Base-by-base conservation (phyloP, 2,888 invertebrate genomes). In the Drosophila pseudotalamancana region DNA sequence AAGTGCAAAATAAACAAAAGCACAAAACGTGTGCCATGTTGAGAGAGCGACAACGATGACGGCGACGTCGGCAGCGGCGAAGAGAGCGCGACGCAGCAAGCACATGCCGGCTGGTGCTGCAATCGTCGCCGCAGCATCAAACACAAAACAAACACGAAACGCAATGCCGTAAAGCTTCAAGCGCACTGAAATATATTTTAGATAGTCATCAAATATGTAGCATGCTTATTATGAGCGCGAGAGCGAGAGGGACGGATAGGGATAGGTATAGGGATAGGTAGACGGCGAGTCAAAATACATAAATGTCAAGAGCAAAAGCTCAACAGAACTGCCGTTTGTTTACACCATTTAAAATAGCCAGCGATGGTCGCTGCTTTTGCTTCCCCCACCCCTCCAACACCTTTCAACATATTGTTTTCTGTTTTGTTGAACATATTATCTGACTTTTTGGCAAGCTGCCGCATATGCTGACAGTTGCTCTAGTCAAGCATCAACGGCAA, bases 1-100 rank as follows among this genome's bases (percentile, higher is more conserved):
- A 75, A 75, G 55, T 67, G 65, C 59, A 72, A 82, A 85, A 68
- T 74, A 85, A 85, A 82, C 82, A 85, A 78, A 82, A 64, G 72
- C 66, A 73, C 75, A 63, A 68, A 75, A 61, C 63, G 72, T 72
- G 71, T 62, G 72, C 72, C n/a, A n/a, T n/a, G 54, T 43, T 27
- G 19, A 49, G 16, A 64, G 46, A 53, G 48, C 27, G 19, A 42
- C 18, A 42, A 21, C 21, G 51, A 31, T 3, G 12, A 1, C 29
- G 8, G 46, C 23, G 32, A 1, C 11, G 37, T 34, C 21, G 23
- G 1, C 8, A 34, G 35, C 18, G 50, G 23, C 40, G 40, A 6
- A 50, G 40, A 32, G 42, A 42, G 29, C 8, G 35, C 34, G 25
- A 43, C 27, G 37, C 23, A 21, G 53, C 46, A 39, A 42, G 34